A percentile compares a stretch with the other conserved stretches of the same genome.
phyloP scores from a whole-genome alignment of 2,797 vertebrate species.

The Champsocephalus esox region DNA sequence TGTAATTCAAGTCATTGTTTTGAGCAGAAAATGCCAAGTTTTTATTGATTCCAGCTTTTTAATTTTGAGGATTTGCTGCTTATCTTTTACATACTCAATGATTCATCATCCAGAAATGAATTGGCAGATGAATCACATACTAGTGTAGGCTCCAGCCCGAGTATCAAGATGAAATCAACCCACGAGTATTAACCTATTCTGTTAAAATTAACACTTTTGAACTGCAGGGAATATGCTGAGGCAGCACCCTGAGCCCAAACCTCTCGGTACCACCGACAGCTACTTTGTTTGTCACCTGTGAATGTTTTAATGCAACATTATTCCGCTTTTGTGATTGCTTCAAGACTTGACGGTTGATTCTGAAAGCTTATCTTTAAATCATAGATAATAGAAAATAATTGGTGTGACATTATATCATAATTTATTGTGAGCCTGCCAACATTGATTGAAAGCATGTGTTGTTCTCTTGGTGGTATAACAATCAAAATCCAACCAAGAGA shows the following conservation, averaged over 20 bases:
- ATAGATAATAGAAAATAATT: no score
- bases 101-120: neutral
- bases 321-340: conserved; percentile 3
- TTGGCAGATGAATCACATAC: neutral
- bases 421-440: no score
- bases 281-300: conserved; percentile 16
- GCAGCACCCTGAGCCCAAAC: neutral
- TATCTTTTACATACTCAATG: neutral
- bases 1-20: neutral
- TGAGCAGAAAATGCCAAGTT: neutral
- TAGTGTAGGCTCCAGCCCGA: neutral
- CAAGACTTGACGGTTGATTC: conserved; percentile 10
- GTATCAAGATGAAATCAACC: neutral
- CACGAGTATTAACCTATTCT: neutral
- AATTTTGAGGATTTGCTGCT: neutral
- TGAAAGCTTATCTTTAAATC: conserved; percentile 28
- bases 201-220: neutral
- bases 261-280: neutral
- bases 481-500: no score
- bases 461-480: no score
- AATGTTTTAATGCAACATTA: conserved; percentile 12
- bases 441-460: no score
- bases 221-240: neutral
- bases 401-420: no score
- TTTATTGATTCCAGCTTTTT: neutral